Conservation (phyloP, 2,888 invertebrate genomes). For the Pantelozetes paolii region DNA sequence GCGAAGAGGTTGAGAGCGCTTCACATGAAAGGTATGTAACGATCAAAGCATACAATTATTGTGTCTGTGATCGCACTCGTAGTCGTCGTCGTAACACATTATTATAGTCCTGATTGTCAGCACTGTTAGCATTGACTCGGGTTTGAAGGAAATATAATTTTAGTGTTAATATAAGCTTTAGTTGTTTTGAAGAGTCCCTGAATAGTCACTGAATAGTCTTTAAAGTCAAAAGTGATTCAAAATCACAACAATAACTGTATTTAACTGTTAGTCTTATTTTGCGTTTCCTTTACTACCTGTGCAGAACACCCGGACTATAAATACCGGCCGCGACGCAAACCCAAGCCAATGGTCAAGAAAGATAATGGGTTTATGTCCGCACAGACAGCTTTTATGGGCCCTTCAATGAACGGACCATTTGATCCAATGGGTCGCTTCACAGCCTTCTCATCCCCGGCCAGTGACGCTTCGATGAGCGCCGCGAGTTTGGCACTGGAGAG, state of each 20-base stretch:
- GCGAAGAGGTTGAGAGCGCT: constrained; percentile 90
- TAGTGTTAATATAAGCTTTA: not conserved
- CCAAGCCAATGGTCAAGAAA: constrained; percentile 63
- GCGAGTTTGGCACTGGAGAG: constrained; percentile 44
- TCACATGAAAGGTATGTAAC: constrained; percentile 69
- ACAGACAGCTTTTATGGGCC: not conserved
- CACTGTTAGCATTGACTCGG: not conserved
- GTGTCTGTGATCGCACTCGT: not conserved
- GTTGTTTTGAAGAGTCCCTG: no score
- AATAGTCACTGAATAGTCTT: constrained; percentile 6
- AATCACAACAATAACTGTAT: constrained; percentile 28
- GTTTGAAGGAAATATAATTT: constrained; percentile 36
- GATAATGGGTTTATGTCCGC: constrained; percentile 12
- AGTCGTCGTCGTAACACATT: not conserved
- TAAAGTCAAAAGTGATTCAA: constrained; percentile 10
- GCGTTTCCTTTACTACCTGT: constrained; percentile 55
- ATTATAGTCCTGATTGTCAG: not conserved
- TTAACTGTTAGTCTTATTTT: not conserved
- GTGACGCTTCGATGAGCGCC: not conserved
- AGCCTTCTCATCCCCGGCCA: not conserved
- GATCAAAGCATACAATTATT: constrained; percentile 3
- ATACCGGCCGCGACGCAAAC: constrained; percentile 74
- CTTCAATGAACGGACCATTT: not conserved
- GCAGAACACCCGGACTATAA: constrained; percentile 85
- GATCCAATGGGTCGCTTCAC: not conserved